Conservation (phyloP, 2,113 vertebrate genomes). For the Eleginops maclovinus region DNA sequence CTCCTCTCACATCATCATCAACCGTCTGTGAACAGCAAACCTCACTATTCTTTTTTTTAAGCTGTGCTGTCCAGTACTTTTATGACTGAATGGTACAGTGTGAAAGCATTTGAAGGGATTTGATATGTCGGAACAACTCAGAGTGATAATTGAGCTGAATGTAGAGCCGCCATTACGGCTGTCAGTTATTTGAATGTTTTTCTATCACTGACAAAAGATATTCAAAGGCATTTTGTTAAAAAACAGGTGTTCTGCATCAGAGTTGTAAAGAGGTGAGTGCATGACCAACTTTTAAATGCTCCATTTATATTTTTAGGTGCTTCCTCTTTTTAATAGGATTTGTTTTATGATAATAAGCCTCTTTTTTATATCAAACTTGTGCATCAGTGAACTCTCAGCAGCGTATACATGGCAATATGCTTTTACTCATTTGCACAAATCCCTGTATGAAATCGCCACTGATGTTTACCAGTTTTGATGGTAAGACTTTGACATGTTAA, state of each 20-base stretch:
- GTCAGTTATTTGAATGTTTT: constrained; percentile 9
- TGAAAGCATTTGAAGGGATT: constrained; percentile 25
- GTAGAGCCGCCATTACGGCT: constrained; percentile 27
- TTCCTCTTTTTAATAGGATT: constrained; percentile 27
- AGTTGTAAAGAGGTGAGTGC: constrained; percentile 4
- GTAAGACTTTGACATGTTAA: constrained; percentile 55
- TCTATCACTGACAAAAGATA: constrained; percentile 1
- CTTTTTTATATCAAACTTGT: constrained; percentile 22
- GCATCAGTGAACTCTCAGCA: constrained; percentile 27
- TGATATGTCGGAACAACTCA: background rate
- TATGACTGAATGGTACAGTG: constrained; percentile 59
- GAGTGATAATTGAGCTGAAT: constrained; percentile 46
- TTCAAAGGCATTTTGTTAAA: constrained; percentile 2
- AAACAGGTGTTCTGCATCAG: background rate
- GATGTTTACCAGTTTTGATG: constrained; percentile 62
- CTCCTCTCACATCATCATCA: background rate
- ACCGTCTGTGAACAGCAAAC: constrained; percentile 14
- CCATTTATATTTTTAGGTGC: constrained; percentile 14
- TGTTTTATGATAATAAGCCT: constrained; percentile 4
- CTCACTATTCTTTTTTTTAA: constrained; percentile 6
- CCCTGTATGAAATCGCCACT: constrained; percentile 45
- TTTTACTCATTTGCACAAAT: constrained; percentile 65
- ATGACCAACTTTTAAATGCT: constrained; percentile 6
- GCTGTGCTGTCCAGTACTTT: constrained; percentile 15
- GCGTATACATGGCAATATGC: constrained; percentile 10